These are phyloP conservation scores for Ptychoptera albimana DNA, from an alignment of 2,888 invertebrate genomes.

Conservation along the genomic window DNA sequence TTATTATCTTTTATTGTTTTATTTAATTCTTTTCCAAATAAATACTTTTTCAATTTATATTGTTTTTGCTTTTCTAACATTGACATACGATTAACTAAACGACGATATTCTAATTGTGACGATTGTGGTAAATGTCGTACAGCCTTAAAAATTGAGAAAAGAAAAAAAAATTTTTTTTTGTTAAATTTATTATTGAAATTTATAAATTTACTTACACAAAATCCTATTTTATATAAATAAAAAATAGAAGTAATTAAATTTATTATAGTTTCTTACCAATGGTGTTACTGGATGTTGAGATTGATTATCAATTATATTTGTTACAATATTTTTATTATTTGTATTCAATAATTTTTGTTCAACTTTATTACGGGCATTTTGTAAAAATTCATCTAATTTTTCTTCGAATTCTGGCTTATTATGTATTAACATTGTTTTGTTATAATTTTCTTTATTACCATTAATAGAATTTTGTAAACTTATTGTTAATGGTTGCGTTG, in stretches of 20 bases:
- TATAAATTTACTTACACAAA: neutral
- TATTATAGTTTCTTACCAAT: conserved; percentile 16
- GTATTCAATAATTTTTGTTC: conserved; percentile 6
- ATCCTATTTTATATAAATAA: neutral
- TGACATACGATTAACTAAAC: conserved; percentile 26
- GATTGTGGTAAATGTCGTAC: conserved; percentile 27
- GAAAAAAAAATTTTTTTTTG: neutral
- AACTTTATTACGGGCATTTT: conserved; percentile 21
- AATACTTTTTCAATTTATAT: conserved; percentile 7
- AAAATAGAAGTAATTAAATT: neutral
- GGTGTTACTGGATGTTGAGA: conserved; percentile 14
- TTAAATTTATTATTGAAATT: neutral
- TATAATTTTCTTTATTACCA: too few species aligned
- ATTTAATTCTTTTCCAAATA: conserved; percentile 3
- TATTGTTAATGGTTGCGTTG: too few species aligned
- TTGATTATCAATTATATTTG: conserved; percentile 1
- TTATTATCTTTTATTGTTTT: conserved; percentile 2
- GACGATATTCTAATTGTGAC: conserved; percentile 27
- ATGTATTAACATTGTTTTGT: too few species aligned
- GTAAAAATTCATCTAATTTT: conserved; percentile 23
- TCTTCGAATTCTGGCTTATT: conserved; percentile 16
- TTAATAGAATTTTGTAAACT: too few species aligned
- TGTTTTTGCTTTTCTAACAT: conserved; percentile 22
- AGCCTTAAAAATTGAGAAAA: conserved; percentile 16
- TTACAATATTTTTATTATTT: neutral